phyloP scores from a whole-genome alignment of 1,140 invertebrate genomes.

The Tribolium madens region DNA sequence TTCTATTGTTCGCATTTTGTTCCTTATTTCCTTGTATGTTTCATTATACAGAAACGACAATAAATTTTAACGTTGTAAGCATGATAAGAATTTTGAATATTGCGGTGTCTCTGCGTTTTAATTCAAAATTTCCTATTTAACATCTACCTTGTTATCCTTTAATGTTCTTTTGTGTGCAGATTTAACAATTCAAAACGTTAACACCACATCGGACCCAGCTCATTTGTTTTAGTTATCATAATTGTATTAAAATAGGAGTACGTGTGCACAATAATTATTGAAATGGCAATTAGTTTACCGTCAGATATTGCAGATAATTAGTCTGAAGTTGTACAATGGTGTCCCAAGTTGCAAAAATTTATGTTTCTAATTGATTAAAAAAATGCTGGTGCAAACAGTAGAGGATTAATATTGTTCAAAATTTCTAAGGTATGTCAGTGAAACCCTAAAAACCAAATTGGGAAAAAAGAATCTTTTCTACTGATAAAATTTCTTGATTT shows the following conservation, averaged over 20 bases:
- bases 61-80: neutral
- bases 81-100: conserved; percentile 26
- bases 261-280: neutral
- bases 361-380: too few relatives aligned
- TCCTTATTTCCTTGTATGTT: conserved; percentile 1
- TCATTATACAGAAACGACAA: conserved; percentile 1
- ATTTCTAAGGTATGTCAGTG: too few relatives aligned
- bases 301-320: neutral
- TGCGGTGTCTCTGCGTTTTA: conserved; percentile 6
- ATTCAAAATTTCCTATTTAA: neutral
- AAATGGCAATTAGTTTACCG: neutral
- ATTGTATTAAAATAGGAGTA: neutral
- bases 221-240: neutral
- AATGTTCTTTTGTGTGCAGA: neutral
- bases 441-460: too few relatives aligned
- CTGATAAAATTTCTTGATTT: too few relatives aligned
- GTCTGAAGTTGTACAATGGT: too few relatives aligned
- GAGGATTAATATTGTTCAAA: too few relatives aligned
- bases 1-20: conserved; percentile 5
- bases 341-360: too few relatives aligned
- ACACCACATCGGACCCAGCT: neutral
- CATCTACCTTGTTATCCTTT: neutral
- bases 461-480: too few relatives aligned
- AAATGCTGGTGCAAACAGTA: too few relatives aligned
- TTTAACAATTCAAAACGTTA: neutral